A percentile compares a stretch with the other conserved stretches of the same genome.
These are phyloP conservation scores for Psilopogon haemacephalus DNA, from an alignment of 2,113 vertebrate species.

Conservation along the genomic window DNA sequence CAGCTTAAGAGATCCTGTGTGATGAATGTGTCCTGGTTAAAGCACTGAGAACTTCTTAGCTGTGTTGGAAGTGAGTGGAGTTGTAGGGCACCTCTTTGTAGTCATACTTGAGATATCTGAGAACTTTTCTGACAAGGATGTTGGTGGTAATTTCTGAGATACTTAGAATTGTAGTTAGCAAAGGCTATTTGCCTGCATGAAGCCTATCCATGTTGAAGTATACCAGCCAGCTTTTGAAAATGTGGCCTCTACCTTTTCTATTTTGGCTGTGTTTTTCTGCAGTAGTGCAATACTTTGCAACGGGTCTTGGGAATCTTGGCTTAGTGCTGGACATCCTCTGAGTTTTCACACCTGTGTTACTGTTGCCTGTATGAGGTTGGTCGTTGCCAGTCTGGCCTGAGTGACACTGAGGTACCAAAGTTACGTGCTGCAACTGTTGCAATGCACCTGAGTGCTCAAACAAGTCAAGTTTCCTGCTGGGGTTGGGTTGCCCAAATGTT, in stretches of 20 bases:
- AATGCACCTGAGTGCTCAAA: neutral
- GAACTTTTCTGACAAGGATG: neutral
- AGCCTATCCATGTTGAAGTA: neutral
- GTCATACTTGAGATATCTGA: neutral
- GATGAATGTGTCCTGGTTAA: neutral
- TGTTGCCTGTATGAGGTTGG: neutral
- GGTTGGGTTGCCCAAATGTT: neutral
- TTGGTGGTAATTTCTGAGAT: neutral
- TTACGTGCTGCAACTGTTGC: neutral
- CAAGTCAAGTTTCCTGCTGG: neutral
- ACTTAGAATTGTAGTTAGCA: neutral
- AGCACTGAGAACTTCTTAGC: neutral
- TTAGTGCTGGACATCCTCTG: neutral
- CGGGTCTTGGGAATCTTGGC: neutral
- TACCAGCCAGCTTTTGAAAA: neutral
- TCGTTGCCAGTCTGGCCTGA: neutral
- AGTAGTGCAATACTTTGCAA: neutral
- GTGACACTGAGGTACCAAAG: fast-evolving
- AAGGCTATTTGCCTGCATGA: neutral
- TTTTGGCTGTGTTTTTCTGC: neutral
- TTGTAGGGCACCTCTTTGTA: neutral
- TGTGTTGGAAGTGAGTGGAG: neutral
- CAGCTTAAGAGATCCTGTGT: neutral
- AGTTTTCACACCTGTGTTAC: neutral
- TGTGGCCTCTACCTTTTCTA: neutral